Conservation (phyloP, 2,113 vertebrate species). For the Oriolus oriolus region DNA sequence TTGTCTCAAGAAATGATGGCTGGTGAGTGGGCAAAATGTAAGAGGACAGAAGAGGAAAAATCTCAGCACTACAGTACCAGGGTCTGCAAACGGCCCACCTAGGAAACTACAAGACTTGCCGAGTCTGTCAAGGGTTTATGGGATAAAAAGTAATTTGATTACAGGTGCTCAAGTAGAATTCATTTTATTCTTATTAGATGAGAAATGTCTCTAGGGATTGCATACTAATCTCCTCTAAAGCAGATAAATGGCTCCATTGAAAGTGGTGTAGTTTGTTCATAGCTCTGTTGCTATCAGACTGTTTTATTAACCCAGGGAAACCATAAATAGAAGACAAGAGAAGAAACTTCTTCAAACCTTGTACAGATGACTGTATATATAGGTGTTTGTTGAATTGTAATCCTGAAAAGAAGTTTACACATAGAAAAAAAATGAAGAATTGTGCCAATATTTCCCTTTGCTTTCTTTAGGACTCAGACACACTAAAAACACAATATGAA, state of each 20-base stretch:
- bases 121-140: slow-evolving; percentile 54
- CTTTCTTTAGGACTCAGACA: background rate
- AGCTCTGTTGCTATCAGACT: slow-evolving; percentile 52
- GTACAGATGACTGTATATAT: background rate
- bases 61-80: background rate
- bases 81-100: slow-evolving; percentile 28
- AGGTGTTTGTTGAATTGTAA: slow-evolving; percentile 38
- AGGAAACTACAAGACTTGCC: slow-evolving; percentile 27
- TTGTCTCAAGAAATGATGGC: background rate
- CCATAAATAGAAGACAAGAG: slow-evolving; percentile 56
- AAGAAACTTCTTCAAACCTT: slow-evolving; percentile 28
- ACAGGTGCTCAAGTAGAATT: slow-evolving; percentile 69
- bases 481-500: background rate
- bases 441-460: background rate
- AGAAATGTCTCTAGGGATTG: slow-evolving; percentile 59
- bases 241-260: slow-evolving; percentile 72
- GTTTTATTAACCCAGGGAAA: slow-evolving; percentile 57
- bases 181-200: slow-evolving; percentile 73
- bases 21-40: background rate
- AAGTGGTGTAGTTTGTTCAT: slow-evolving; percentile 57
- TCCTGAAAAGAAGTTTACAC: background rate
- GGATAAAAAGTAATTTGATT: slow-evolving; percentile 75
- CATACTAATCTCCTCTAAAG: slow-evolving; percentile 65
- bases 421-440: background rate
- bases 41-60: background rate